Base-by-base conservation (phyloP, 2,113 vertebrate genomes). In the Oreochromis spilurus region DNA sequence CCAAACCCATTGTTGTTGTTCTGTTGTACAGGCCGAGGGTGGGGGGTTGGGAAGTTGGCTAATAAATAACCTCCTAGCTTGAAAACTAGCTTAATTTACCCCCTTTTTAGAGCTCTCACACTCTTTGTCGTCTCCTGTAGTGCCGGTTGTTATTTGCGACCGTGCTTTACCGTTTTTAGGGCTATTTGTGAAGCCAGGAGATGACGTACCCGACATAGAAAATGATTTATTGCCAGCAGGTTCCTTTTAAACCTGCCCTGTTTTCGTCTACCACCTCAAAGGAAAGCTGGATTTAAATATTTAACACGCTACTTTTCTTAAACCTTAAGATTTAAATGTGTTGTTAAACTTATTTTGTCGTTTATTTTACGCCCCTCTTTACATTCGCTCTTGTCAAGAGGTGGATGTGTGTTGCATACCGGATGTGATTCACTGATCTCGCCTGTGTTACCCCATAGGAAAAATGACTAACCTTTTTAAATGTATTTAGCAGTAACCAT, bases 11-110 rank as follows among this genome's bases (percentile, higher is more conserved):
- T 95, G 96, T 95, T 94, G 94, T 94, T 94, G 94, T 95, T 91
- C 83, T 92, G 90, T 89, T 87, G 93, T 86, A 65, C 89, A 92
- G 95, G 94, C 92, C 92, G 91, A 83, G 88, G 89, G 92, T 93
- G 94, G 95, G 94, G 94, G 96, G 94, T 95, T 94, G 95, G 95
- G 95, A 94, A 92, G 87, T 93, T 89, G 13, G 85, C 93, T 89
- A 19, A 91, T 91, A 93, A 94, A 94, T 93, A 90, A 85, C 83
- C 84, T 58, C 48, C 53, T 31, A n/a, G 85, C 87, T 60, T 26
- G 6, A 79, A 89, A 92, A 88, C 48, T 8, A 72, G 3, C 38
- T 4, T 1, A 3, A 58, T 75, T 24, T 3, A 14, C 14, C 5
- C 14, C 24, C 16, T 11, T 50, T 77, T 31, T 31, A 31, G 6